These are phyloP conservation scores for Peromyscus melanophrys DNA, from an alignment of 2,797 vertebrate species.

Conservation along the genomic window DNA sequence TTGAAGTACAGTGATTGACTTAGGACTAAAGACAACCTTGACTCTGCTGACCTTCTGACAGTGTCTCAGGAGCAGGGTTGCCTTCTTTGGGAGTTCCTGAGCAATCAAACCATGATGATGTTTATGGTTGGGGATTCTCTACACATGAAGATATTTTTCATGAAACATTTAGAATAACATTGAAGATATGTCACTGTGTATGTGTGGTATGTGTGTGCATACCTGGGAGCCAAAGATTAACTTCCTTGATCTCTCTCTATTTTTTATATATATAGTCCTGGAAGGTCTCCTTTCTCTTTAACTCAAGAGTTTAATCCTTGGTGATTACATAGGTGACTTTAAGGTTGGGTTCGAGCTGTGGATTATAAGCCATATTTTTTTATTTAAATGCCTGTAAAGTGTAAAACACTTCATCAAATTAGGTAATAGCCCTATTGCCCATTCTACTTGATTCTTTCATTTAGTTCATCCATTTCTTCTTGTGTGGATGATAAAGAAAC, in stretches of 20 bases:
- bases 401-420: not conserved
- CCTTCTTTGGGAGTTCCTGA: not conserved
- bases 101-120: not conserved
- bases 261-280: not conserved
- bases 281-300: not conserved
- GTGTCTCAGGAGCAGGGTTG: not conserved
- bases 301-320: not conserved
- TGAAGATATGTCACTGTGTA: not conserved
- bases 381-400: not conserved
- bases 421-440: not conserved
- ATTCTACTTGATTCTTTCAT: not conserved
- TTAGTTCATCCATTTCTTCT: not conserved
- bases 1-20: not conserved
- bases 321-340: not conserved
- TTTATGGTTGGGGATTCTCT: not conserved
- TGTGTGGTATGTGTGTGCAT: not conserved
- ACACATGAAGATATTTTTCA: not conserved
- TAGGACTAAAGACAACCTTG: not conserved
- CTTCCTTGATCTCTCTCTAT: not conserved
- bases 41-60: not conserved
- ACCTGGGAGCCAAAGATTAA: not conserved
- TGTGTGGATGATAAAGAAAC: not conserved
- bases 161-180: not conserved
- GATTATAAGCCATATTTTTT: too few species aligned
- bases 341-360: not conserved